Base-by-base conservation (phyloP, 2,797 vertebrate species). In the Amazonetta brasiliensis region DNA sequence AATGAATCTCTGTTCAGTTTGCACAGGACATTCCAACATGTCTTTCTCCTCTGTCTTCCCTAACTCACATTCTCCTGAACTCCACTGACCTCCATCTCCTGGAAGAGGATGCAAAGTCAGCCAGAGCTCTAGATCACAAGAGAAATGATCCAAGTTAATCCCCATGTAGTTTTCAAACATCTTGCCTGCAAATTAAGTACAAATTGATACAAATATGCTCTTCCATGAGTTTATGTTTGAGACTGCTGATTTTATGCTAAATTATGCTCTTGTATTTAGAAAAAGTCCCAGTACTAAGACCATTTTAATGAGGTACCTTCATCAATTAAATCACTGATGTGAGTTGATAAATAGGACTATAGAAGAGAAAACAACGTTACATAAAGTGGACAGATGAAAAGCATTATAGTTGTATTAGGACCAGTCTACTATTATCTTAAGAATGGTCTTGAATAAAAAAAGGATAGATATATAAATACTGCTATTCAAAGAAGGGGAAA, bases 251-350 rank as follows among this genome's bases (percentile, higher is more conserved):
- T 64, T 93, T 62, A 69, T n/a, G 80, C 19, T 82, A 84, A 93
- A 77, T 89, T 87, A 93, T 37, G 66, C 33, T 91, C 50, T 68
- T 81, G 62, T 30, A 86, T 71, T 78, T 78, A 78, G 50, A 92
- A 93, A 88, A 91, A 78, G 6, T 83, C 37, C 33, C 50, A 92
- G 19, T 43, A 67, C 19, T 81, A 39, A 91, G 41, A 93, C 2
- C 2, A 85, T 67, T 31, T 46, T 82, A 83, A 83, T 91, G 37
- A 93, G 44, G 43, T 46, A 69, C 10, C 10, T 75, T 74, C 37
- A 63, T 62, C 58, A 93, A 68, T 60, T 89, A 85, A 77, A 88
- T 73, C 63, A 82, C 17, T 79, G 69, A 89, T 66, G n/a, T 22
- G 83, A 92, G 7, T 84, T 60, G 78, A 87, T 59, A 72, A 56